Evolutionary conservation across 2,113 vertebrate genomes (phyloP).

Genomic region (Scomber scombrus): DNA sequence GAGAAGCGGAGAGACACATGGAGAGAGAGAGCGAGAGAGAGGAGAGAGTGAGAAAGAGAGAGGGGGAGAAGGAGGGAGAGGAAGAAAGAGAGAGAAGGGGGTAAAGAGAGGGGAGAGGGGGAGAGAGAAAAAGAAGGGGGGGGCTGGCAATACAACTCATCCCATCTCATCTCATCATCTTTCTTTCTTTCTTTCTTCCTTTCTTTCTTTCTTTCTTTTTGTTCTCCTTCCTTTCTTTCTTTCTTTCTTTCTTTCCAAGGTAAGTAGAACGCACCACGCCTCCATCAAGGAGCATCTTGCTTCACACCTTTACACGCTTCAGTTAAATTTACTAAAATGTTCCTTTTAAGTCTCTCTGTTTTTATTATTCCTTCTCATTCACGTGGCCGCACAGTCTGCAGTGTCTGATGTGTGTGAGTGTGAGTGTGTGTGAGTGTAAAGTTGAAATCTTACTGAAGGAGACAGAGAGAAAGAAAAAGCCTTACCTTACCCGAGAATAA

Average conservation of each 20-base stretch:
- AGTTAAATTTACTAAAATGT: background rate
- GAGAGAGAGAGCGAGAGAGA: slow-evolving; percentile 52
- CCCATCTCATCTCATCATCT: slow-evolving; percentile 87
- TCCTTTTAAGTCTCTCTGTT: background rate
- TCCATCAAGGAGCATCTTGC: slow-evolving; percentile 75
- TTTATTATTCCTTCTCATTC: background rate
- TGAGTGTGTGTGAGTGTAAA: background rate
- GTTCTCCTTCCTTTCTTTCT: slow-evolving; percentile 31
- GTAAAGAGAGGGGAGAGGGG: no score
- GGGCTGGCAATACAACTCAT: slow-evolving; percentile 49
- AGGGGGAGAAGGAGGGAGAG: slow-evolving; percentile 47
- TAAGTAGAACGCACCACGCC: slow-evolving; percentile 88
- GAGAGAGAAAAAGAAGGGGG: slow-evolving; percentile 49
- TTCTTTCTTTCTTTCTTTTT: slow-evolving; percentile 82
- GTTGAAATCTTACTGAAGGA: background rate
- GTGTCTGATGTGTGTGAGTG: background rate
- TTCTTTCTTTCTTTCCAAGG: slow-evolving; percentile 92
- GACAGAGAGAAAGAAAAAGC: background rate
- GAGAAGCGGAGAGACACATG: slow-evolving; percentile 75
- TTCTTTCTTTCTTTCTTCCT: slow-evolving; percentile 79
- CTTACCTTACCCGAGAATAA: slow-evolving; percentile 48
- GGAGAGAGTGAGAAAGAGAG: slow-evolving; percentile 77
- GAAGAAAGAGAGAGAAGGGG: slow-evolving; percentile 41
- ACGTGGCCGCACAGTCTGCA: background rate
- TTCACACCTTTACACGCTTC: no score